Base-by-base conservation (phyloP, 2,888 invertebrate genomes). In the Clepsis dumicolana region DNA sequence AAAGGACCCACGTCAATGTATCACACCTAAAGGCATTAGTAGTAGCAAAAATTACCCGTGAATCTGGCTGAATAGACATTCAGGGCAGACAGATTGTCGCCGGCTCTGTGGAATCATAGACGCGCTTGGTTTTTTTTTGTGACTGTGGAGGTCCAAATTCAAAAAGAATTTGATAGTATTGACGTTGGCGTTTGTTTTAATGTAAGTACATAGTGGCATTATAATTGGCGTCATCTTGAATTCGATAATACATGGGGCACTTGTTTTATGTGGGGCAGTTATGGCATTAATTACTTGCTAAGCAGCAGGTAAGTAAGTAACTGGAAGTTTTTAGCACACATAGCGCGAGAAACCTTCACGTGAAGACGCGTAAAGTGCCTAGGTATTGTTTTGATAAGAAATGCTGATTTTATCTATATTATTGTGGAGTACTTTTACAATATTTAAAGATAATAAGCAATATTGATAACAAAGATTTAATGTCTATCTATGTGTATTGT, bases 401-500 rank as follows among this genome's bases (percentile, higher is more conserved):
- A 82, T 78, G 85, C 82, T 86, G 89, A 90, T 90, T 85, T 83
- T 86, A 93, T 92, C 91, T 82, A 52, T 70, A 65, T 82, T 82
- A 81, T 78, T 82, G 74, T 90, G 80, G 86, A 91, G 88, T 88
- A 86, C 86, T 86, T 87, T 86, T 87, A 89, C 86, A 88, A 86
- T 88, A 88, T 83, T 87, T 80, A 85, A 85, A 87, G 90, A 91
- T 91, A 90, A 86, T 86, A 88, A 81, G 87, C 88, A 90, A 89
- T 89, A 87, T 79, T 81, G 90, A 91, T 92, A 90, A 83, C 81
- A 84, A 81, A 87, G 87, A 91, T 88, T 89, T 88, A 86, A 86
- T 83, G 81, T 85, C 82, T 84, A 87, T 89, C 81, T 87, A 82
- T 88, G 88, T 86, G 89, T 90, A 90, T 91, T 91, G 88, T 90